A percentile compares a stretch with the other conserved stretches of the same genome.
phyloP scores from a whole-genome alignment of 2,888 invertebrate genomes.

The Oscheius sp. region DNA sequence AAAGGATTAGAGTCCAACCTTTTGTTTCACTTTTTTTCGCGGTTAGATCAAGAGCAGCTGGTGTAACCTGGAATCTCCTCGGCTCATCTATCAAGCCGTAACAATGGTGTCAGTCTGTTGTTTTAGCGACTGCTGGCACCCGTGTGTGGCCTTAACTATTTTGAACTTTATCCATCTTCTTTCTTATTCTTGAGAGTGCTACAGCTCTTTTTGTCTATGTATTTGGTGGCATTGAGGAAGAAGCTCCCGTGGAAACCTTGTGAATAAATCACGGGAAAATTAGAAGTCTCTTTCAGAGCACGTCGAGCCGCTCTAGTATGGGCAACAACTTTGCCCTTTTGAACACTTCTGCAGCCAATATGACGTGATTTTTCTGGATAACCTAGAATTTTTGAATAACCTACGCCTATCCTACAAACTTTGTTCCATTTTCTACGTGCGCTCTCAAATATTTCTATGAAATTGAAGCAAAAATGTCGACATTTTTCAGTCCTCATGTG shows the following conservation, averaged over 20 bases:
- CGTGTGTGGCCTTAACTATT: slow-evolving; percentile 14
- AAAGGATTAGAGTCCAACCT: too few species aligned
- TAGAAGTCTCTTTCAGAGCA: slow-evolving; percentile 4
- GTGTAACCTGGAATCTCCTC: slow-evolving; percentile 15
- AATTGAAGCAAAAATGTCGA: background rate
- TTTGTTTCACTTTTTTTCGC: too few species aligned
- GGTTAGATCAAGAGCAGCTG: too few species aligned
- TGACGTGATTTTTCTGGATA: too few species aligned
- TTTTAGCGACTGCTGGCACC: slow-evolving; percentile 19
- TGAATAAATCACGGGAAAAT: slow-evolving; percentile 20
- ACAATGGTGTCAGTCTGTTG: slow-evolving; percentile 27
- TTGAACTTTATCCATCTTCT: background rate
- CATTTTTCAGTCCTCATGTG: slow-evolving; percentile 21
- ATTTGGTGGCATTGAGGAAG: background rate
- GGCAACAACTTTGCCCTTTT: too few species aligned
- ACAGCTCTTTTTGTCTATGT: background rate
- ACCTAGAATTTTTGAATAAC: too few species aligned
- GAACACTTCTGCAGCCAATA: too few species aligned
- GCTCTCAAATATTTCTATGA: background rate
- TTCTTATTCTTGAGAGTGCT: background rate
- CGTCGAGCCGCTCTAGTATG: background rate
- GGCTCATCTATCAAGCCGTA: slow-evolving; percentile 28
- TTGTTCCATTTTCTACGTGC: background rate
- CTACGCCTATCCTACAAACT: too few species aligned
- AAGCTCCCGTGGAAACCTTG: slow-evolving; percentile 1